Base-by-base conservation (phyloP, 2,113 vertebrate species). In the Anolis carolinensis region DNA sequence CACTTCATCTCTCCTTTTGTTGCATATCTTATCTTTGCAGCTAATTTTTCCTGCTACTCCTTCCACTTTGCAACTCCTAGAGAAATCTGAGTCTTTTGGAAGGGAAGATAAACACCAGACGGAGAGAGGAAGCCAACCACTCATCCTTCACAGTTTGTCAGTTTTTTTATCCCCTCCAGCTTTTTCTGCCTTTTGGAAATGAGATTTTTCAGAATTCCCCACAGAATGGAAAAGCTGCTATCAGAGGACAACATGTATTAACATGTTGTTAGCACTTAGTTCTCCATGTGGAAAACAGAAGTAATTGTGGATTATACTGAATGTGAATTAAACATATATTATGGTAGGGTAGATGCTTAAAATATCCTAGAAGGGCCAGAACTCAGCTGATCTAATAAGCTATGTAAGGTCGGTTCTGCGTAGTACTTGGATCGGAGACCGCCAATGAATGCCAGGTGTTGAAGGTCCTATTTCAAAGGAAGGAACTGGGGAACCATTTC, bases 11-110 rank as follows among this genome's bases (percentile, higher is more conserved):
- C 55, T 32, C 21, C 4, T 13, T 36, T 25, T 27, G 30, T 68
- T 84, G 23, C 48, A 65, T 70, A 70, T 59, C 50, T 79, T 79
- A 59, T 79, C 48, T 85, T 36, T 20, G 48, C 30, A 39, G 68
- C 55, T 73, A 86, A 63, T 86, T 86, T 86, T 14, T 34, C 72
- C 59, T 65, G 1, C 72, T 73, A 25, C 81, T 83, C 39, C 59
- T 36, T 75, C 5, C 36, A 20, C 68, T 50, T 82, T 75, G 52
- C 82, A 74, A n/a, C 70, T 65, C 27, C 48, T 67, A 67, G 72
- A 67, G 63, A 68, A 62, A 79, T 72, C 23, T 44, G 79, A 72
- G 34, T 76, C 30, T 11, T 27, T 59, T 44, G 72, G 36, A n/a
- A 80, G 55, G 30, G 68, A 36, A 23, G 70, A 32, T 50, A 73